Evolutionary conservation across 2,113 vertebrate genomes (phyloP), one percentile per base, ranked within the genome.

Genomic region (Oxyura jamaicensis): DNA sequence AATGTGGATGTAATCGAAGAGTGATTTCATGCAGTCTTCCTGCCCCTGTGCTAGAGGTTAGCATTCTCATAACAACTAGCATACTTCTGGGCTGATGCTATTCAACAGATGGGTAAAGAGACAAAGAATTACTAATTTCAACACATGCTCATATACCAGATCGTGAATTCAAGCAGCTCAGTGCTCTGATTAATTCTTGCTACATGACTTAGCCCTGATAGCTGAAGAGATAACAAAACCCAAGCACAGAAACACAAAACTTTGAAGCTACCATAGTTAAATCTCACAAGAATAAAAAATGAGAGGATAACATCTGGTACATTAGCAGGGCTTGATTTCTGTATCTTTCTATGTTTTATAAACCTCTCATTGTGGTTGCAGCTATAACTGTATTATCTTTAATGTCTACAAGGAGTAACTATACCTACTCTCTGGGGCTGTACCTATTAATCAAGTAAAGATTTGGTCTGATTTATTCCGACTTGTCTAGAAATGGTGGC

Each of bases 101-200:
- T 39, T 77, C 56, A 33, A 53, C 63, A 88, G 50, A 74, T 62
- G 28, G n/a, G 33, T 15, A 50, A 46, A 79, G 48, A 85, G 59
- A 69, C 55, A 86, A 81, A 78, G 69, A 92, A 65, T 65, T 82
- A 68, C 60, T 89, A 19, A 74, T 93, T 88, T 42, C 80, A 93
- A 69, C 69, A 81, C 9, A 13, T 55, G 41, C 39, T 86, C 55
- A 36, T 36, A 74, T 4, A 35, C 21, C 31, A 46, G 59, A 50
- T 10, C 66, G 29, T 42, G 68, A 92, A 86, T 86, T 83, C 63
- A 81, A 36, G 36, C 56, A 90, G 52, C 52, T 75, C 65, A 42
- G 14, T 33, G 33, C 22, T 74, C 66, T 1, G 2, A 86, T 81
- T 81, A 66, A 55, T 86, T 71, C 50, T 74, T 88, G 19, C 76